Conservation (phyloP, 1,140 invertebrate species). For the Triops cancriformis region DNA sequence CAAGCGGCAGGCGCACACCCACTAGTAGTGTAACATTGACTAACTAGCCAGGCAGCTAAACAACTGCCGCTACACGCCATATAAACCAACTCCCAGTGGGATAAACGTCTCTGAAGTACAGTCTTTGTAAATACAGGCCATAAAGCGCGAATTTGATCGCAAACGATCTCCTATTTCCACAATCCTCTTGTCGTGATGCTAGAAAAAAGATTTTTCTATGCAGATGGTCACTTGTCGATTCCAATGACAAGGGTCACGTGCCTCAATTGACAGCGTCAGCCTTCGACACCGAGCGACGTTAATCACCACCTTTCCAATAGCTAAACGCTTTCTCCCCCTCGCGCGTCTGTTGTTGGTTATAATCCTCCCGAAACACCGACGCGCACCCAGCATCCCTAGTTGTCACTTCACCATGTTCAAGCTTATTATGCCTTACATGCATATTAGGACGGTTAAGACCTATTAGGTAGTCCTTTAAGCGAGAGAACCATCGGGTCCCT, state of each 20-base stretch:
- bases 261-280: neutral
- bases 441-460: neutral
- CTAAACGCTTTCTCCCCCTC: neutral
- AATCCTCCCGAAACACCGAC: neutral
- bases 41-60: neutral
- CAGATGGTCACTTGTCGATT: slow-evolving; percentile 13
- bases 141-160: neutral
- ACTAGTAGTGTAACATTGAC: neutral
- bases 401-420: neutral
- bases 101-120: neutral
- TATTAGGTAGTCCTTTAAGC: neutral
- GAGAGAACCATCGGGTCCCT: neutral
- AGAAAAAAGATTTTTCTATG: neutral
- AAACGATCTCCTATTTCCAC: neutral
- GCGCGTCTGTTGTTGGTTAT: neutral
- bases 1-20: neutral
- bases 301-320: neutral
- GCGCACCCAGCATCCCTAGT: neutral
- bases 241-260: neutral
- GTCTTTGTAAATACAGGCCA: neutral
- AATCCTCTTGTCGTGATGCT: neutral
- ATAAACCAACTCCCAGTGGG: too few relatives aligned
- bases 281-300: neutral
- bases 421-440: slow-evolving; percentile 10
- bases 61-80: neutral